Base-by-base conservation (phyloP, 2,888 invertebrate genomes). In the Pristionchus maxplancki region DNA sequence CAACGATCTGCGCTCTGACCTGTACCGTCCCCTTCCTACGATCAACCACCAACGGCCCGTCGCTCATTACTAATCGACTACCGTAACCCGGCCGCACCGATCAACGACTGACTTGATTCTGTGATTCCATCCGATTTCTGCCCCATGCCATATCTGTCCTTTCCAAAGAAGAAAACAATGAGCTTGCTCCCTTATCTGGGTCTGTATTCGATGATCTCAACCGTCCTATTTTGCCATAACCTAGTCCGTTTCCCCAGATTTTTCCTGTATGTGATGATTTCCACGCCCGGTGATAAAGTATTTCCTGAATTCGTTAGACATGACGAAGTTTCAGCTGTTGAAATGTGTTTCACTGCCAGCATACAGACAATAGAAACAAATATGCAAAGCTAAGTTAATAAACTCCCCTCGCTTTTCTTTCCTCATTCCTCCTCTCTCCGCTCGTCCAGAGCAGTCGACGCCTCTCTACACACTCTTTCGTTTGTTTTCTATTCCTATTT, bases 1-100 rank as follows among this genome's bases (percentile, higher is more conserved):
- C 85, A 85, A 37, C 62, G 62, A 58, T 48, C 85, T 85, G 85
- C 85, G 44, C 40, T 31, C 85, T 64, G 85, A 85, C 40, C 64
- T 44, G 24, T 85, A 85, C 44, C 85, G 85, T 11, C 85, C 85
- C 5, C 85, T 85, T 24, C 85, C 85, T 1, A 40, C 17, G 82
- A 83, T 83, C 31, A 83, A 83, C 34, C 8, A 83, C 37, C 53
- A 20, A 4, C 34, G 17, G 20, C 50, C 82, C 53, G 44, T 83
- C 50, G 82, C 82, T 37, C 24, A 83, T 83, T 83, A 83, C 31
- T 82, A 15, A 82, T 48, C 13, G 44, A 44, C 71, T 74, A 74
- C 71, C 17, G 71, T 74, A 74, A 24, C 31, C 64, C 64, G 34
- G 1, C 40, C 40, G 9, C 71, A 74, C 24, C 71, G 37, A 74